Evolutionary conservation across 1,140 invertebrate species (phyloP), one percentile per base, ranked within the genome.

Genomic region (Probaryconus sp.): DNA sequence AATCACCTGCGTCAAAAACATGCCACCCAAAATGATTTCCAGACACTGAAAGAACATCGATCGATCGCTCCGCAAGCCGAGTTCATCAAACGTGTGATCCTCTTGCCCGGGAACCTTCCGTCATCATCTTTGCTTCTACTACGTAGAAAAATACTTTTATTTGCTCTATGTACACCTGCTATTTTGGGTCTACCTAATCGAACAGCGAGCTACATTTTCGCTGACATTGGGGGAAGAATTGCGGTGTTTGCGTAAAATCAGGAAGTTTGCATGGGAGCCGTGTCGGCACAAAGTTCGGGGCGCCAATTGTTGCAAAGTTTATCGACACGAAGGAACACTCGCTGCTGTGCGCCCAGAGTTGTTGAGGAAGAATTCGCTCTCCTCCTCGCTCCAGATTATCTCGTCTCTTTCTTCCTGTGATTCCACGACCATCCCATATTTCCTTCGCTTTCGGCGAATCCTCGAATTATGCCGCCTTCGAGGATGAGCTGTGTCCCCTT

Each of bases 381-480:
- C 16, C 16, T 16, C 33, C 42, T 38, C 11, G 38, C 30, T 40
- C 14, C n/a, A 16, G 40, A 79, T 80, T 83, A 82, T 72, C 79
- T 65, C 26, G 77, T 77, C 78, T 68, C 80, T 88, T 88, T 87
- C 79, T 88, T 87, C 70, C 86, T 83, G 78, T 87, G 86, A 83
- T 88, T 88, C 85, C 86, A 88, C 77, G 86, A 88, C 85, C 85
- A 87, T 88, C 77, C 86, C 86, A 88, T 85, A 83, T 81, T 83
- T 79, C 51, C 65, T 61, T 58, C 42, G 50, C 56, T 60, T 45
- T 26, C 42, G 38, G 28, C 40, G 30, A 40, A 38, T 33, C 53
- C 43, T 43, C 20, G 28, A 51, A 48, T 48, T 47, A 31, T 38
- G 40, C 20, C 42, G 24, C 31, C 40, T 26, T 18, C 10, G 3